Base-by-base conservation (phyloP, 2,113 vertebrate genomes). In the Chamaea fasciata region DNA sequence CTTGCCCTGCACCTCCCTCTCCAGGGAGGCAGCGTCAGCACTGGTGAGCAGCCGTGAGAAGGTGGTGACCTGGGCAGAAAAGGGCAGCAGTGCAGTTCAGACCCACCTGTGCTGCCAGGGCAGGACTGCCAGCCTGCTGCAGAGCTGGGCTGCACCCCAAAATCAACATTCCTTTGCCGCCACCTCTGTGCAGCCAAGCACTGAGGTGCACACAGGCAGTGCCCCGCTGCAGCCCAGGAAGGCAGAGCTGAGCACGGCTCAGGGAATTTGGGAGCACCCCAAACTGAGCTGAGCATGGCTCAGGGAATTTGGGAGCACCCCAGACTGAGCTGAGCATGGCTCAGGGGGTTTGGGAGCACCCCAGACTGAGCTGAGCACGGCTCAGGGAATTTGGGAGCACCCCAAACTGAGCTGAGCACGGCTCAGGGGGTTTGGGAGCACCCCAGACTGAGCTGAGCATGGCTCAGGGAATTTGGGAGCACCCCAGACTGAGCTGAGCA, bases 21-120 rank as follows among this genome's bases (percentile, higher is more conserved):
- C 95, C 73, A 98, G 93, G 33, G 70, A 63, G 4, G 95, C 96
- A 33, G 97, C 79, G 11, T 99, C 99, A 4, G 96, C 96, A 21
- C 97, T 96, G 20, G 99, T 99, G 50, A 99, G 97, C 83, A 99
- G 99, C 87, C 99, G 98, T 23, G 99, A 99, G 97, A 99, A 99
- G 13, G 99, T 99, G 62, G 99, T 99, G 83, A 99, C 97, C 99
- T 99, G 63, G 27, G 52, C 67, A 39, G 5, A 30, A 15, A 84
- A 73, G 76, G 2, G 6, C 6, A n/a, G 31, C 21, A 8, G 42
- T 18, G 13, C 63, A 76, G 84, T 13, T 41, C 26, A 26, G 9
- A 30, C 60, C 28, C 11, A 9, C 11, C 42, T 2, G 2, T 1
- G 50, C 44, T 47, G 14, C 33, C 47, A 49, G 22, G 12, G 47